These are phyloP conservation scores for Cassiopea andromeda DNA, from an alignment of 30 jellyfish, hydroid and myxozoan genomes.

Conservation along the genomic window DNA sequence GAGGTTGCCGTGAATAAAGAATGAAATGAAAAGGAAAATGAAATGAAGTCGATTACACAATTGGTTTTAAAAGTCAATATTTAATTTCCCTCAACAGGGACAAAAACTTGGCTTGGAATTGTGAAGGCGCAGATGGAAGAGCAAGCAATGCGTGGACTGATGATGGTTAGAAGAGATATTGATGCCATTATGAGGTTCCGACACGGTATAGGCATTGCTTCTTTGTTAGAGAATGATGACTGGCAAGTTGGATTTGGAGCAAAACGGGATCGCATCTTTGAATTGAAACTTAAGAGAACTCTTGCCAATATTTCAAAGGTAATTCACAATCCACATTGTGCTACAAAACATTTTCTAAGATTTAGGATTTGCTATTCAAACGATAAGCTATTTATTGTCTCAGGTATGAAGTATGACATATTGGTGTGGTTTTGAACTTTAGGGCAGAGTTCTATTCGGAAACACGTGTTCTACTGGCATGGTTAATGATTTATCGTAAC, in stretches of 20 bases:
- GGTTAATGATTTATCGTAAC: too few species aligned
- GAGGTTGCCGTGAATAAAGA: too few species aligned
- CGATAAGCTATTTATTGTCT: too few species aligned
- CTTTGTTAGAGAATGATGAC: background rate
- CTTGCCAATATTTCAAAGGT: slow-evolving; percentile 13
- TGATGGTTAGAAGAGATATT: slow-evolving; percentile 27
- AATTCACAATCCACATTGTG: background rate
- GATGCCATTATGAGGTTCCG: slow-evolving; percentile 23
- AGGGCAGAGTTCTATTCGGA: too few species aligned
- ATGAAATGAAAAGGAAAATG: too few species aligned
- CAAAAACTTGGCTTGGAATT: slow-evolving; percentile 16
- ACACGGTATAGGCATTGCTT: slow-evolving; percentile 13
- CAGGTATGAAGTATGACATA: too few species aligned
- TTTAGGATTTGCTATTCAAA: too few species aligned
- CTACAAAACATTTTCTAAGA: too few species aligned
- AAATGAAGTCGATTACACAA: too few species aligned
- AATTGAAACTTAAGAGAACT: background rate
- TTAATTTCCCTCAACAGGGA: slow-evolving; percentile 7
- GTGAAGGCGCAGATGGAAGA: slow-evolving; percentile 42
- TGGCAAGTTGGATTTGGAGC: background rate
- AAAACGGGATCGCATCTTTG: background rate
- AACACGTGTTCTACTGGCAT: too few species aligned
- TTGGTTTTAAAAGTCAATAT: too few species aligned
- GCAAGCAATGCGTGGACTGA: slow-evolving; percentile 45
- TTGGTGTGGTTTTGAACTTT: too few species aligned